A percentile compares a stretch with the other conserved stretches of the same genome.
Conservation (phyloP, 2,113 vertebrate genomes). For the Nothocercus julius region DNA sequence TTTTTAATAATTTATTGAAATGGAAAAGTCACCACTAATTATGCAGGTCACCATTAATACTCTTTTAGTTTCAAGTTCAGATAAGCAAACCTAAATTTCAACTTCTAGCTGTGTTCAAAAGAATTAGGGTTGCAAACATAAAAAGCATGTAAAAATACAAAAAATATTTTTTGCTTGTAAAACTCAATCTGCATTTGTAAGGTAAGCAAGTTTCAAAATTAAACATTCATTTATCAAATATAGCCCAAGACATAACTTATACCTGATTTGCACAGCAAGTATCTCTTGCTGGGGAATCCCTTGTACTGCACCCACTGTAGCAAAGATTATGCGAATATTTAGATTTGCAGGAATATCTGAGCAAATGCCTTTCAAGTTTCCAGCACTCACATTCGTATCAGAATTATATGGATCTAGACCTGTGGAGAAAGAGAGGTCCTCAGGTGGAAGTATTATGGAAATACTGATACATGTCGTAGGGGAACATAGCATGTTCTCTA, state of each 20-base stretch:
- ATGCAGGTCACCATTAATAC: background rate
- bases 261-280: slow-evolving; percentile 84
- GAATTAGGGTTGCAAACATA: background rate
- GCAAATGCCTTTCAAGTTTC: slow-evolving; percentile 71
- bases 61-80: background rate
- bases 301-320: slow-evolving; percentile 74
- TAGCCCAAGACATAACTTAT: background rate
- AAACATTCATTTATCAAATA: background rate
- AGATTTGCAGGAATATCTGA: slow-evolving; percentile 82
- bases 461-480: background rate
- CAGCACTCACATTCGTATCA: background rate
- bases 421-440: background rate
- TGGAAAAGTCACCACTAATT: background rate
- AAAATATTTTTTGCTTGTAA: background rate
- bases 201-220: background rate
- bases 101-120: background rate
- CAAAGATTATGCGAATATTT: slow-evolving; percentile 80
- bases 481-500: background rate
- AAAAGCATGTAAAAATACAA: background rate
- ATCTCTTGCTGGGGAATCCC: slow-evolving; percentile 82
- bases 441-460: background rate
- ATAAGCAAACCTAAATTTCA: background rate
- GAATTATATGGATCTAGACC: slow-evolving; percentile 9
- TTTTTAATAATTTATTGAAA: background rate
- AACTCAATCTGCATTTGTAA: background rate